Conservation (phyloP, 1,140 invertebrate species). For the Colletes latitarsis region DNA sequence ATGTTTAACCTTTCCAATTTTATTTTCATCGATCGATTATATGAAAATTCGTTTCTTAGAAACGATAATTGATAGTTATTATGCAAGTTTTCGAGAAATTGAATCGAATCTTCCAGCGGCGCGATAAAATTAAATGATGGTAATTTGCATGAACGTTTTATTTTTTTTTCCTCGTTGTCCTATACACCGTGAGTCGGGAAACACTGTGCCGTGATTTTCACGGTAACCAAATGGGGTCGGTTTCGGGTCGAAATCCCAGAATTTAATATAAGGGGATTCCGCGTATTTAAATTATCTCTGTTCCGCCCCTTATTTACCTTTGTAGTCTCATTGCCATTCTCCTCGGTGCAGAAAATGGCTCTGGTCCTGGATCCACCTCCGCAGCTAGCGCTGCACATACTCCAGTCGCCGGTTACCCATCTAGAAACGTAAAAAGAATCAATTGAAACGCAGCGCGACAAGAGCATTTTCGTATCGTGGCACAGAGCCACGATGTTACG, state of each 20-base stretch:
- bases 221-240: not conserved
- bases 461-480: slow-evolving; percentile 5
- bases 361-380: slow-evolving; percentile 90
- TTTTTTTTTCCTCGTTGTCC: too few relatives aligned
- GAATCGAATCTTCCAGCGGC: not conserved
- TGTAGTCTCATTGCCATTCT: slow-evolving; percentile 84
- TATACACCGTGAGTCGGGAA: not conserved
- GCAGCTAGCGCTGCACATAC: slow-evolving; percentile 90
- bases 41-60: too few relatives aligned
- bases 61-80: too few relatives aligned
- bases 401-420: slow-evolving; percentile 95
- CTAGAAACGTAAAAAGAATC: slow-evolving; percentile 80
- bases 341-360: slow-evolving; percentile 90
- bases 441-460: slow-evolving; percentile 7
- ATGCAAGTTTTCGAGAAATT: not conserved
- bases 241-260: not conserved
- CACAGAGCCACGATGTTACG: not conserved
- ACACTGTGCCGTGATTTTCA: not conserved
- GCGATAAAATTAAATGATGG: slow-evolving; percentile 20
- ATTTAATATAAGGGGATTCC: slow-evolving; percentile 36
- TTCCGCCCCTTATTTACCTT: slow-evolving; percentile 82
- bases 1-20: too few relatives aligned
- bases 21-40: too few relatives aligned
- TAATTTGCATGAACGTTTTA: slow-evolving; percentile 3
- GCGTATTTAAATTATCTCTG: slow-evolving; percentile 31